phyloP scores from a whole-genome alignment of 2,797 vertebrate genomes.

The Alauda arvensis region DNA sequence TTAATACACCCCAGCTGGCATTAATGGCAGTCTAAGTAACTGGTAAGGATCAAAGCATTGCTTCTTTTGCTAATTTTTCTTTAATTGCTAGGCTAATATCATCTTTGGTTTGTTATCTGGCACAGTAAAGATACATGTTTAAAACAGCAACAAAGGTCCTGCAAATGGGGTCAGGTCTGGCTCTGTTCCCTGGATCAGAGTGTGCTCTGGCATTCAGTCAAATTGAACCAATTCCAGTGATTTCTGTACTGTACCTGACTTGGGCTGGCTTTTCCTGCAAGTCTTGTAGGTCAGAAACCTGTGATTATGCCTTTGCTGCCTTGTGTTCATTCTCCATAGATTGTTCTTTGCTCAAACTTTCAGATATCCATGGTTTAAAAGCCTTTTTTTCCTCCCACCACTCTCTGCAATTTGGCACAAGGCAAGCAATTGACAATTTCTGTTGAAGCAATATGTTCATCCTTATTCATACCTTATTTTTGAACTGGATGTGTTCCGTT shows the following conservation, averaged over 20 bases:
- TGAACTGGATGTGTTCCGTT: background rate
- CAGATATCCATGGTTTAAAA: background rate
- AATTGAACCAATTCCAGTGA: background rate
- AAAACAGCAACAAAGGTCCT: slow-evolving; percentile 8
- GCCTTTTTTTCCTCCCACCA: fast-evolving
- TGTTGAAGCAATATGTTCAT: background rate
- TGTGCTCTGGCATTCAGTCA: slow-evolving; percentile 20
- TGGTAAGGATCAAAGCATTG: background rate
- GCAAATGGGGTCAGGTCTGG: slow-evolving; percentile 20
- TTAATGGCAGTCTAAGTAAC: background rate
- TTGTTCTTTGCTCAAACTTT: background rate
- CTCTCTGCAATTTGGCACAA: background rate
- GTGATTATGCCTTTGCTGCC: background rate
- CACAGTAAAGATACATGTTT: background rate
- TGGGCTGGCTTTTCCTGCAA: slow-evolving; percentile 1
- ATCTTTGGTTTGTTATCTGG: slow-evolving; percentile 3
- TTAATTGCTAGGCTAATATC: background rate
- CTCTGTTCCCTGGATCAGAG: background rate
- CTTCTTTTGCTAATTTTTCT: slow-evolving; percentile 1
- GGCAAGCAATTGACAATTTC: background rate
- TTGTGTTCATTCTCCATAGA: background rate
- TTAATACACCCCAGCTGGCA: background rate
- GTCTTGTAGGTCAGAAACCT: background rate
- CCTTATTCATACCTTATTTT: background rate
- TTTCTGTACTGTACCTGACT: background rate